Base-by-base conservation (phyloP, 2,888 invertebrate species). In the Lasioglossum pauxillum region DNA sequence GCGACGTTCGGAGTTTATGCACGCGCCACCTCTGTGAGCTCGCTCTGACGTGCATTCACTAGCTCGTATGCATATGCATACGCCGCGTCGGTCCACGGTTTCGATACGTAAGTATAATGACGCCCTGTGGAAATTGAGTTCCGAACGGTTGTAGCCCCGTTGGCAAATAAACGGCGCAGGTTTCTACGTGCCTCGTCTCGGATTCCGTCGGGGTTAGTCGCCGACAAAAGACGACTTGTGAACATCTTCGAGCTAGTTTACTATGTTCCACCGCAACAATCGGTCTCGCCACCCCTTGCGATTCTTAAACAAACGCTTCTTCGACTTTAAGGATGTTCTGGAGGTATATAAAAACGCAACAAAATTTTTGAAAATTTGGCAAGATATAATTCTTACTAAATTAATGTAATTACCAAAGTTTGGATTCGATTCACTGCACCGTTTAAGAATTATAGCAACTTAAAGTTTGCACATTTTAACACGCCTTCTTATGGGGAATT, bases 11-110 rank as follows among this genome's bases (percentile, higher is more conserved):
- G 60, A 60, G 76, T 80, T 80, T 80, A 72, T 83, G 80, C 60
- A 60, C 79, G 79, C 83, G 44, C 27, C 49, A 35, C n/a, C 38
- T 41, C 72, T 73, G 53, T 38, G 46, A 64, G 53, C 31, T 53
- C 64, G 31, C 44, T 57, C 44, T 60, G 31, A 69, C 44, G 78
- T 44, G 74, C 69, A 86, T 83, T 83, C 78, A 5, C 46, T 57
- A 16, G 38, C 35, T 73, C 78, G 38, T 38, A 89, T 88, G 84
- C 86, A 88, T 89, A 90, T 89, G 88, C 86, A 90, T 88, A 71
- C 38, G 83, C 53, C 64, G 60, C 16, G 46, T 46, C 19, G 60
- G 23, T 46, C n/a, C 60, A 41, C 38, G 44, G 57, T 64, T 46
- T 46, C 76, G 60, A 46, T 23, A 46, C 46, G 71, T 35, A 38